Base-by-base conservation (phyloP, 2,113 vertebrate genomes). In the Lampris megalopsis region DNA sequence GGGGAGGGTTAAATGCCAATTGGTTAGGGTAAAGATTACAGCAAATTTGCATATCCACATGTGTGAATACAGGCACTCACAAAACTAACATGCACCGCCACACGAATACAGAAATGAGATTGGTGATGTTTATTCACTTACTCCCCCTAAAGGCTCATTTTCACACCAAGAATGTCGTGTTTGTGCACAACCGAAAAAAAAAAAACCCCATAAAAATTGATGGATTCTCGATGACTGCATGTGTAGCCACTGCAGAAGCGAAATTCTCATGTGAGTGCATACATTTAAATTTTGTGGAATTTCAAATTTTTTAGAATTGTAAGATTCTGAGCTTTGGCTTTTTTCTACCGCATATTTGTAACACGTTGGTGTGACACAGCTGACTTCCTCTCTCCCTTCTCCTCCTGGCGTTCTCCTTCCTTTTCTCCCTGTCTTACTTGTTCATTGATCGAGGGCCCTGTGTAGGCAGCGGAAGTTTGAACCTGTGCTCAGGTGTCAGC, bases 401-500 rank as follows among this genome's bases (percentile, higher is more conserved):
- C 47, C 9, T 13, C 36, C 10, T 24, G 24, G 24, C 24, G 24
- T 70, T 73, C 73, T 45, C 41, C 42, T 50, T 40, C 58, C 10
- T 10, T 59, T 36, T 52, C 9, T 13, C 36, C 10, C 37, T 35
- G 10, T 40, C 35, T 2, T 2, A 13, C 60, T 7, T 5, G 3
- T 74, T 78, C 54, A 63, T 83, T 50, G 49, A 58, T 73, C 41
- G 47, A n/a, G 37, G 13, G 9, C n/a, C 24, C 24, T 57, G 47
- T 73, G 62, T 58, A 54, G 71, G 66, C 47, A 37, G 64, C 64
- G 66, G 75, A 70, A 41, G 53, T 77, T 71, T 72, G 66, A 80
- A 79, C 71, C 83, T 81, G 74, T 6, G 54, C 60, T 24, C 62
- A 80, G 67, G 79, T 83, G 74, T 79, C 82, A 72, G 52, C 56